Conservation (phyloP, 2,888 invertebrate genomes). For the Xylocampa areola region DNA sequence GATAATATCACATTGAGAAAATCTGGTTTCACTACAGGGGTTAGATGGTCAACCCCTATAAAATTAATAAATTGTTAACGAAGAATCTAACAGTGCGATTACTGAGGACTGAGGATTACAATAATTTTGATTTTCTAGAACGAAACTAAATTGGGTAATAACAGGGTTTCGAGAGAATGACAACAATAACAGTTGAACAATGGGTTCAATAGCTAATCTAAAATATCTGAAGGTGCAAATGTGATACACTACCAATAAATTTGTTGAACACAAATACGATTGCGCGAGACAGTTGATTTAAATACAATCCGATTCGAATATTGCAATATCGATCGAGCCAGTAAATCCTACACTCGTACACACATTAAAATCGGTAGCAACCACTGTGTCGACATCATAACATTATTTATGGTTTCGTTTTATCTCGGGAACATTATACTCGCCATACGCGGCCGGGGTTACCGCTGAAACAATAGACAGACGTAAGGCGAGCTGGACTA, state of each 20-base stretch:
- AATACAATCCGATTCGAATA: conserved; percentile 62
- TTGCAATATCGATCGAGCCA: conserved; percentile 69
- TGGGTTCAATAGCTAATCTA: conserved; percentile 48
- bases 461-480: conserved; percentile 57
- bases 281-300: conserved; percentile 62
- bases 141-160: no score
- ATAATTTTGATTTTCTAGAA: no score
- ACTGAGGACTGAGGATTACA: no score
- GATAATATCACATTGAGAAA: conserved; percentile 26
- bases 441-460: conserved; percentile 53
- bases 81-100: conserved; percentile 16
- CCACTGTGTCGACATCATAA: conserved; percentile 73
- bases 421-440: conserved; percentile 63
- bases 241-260: conserved; percentile 59
- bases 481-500: conserved; percentile 56
- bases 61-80: conserved; percentile 30
- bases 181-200: conserved; percentile 48
- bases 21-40: conserved; percentile 15
- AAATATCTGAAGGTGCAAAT: conserved; percentile 51
- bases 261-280: conserved; percentile 59
- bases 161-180: no score
- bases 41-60: conserved; percentile 20
- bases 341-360: conserved; percentile 74
- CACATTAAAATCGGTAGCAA: conserved; percentile 75
- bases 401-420: conserved; percentile 74